Evolutionary conservation across 2,888 invertebrate species (phyloP).

Genomic region (Volucella inflata): DNA sequence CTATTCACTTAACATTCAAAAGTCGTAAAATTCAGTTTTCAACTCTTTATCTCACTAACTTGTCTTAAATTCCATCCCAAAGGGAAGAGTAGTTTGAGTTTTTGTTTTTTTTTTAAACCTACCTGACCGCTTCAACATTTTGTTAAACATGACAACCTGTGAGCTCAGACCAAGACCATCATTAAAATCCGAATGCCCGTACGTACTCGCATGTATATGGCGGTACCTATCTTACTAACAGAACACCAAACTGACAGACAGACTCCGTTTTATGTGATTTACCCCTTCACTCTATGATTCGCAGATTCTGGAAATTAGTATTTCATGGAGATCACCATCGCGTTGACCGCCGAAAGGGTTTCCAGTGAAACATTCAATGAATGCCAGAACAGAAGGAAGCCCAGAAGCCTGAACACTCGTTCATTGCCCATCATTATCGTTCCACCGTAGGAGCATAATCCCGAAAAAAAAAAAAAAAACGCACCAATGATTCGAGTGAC

Average conservation of each 20-base stretch:
- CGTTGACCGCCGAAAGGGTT: slow-evolving; percentile 23
- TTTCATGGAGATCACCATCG: slow-evolving; percentile 67
- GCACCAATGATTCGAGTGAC: not conserved
- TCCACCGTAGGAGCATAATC: slow-evolving; percentile 33
- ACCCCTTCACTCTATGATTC: slow-evolving; percentile 59
- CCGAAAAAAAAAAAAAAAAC: slow-evolving; percentile 30
- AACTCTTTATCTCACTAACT: slow-evolving; percentile 30
- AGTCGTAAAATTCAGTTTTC: slow-evolving; percentile 41
- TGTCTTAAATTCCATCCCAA: slow-evolving; percentile 37
- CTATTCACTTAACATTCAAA: slow-evolving; percentile 48
- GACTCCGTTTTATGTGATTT: slow-evolving; percentile 59
- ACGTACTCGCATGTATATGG: not conserved
- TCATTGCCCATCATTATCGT: slow-evolving; percentile 55
- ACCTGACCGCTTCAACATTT: not conserved
- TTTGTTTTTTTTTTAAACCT: not conserved
- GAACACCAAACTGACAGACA: slow-evolving; percentile 37
- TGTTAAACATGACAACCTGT: slow-evolving; percentile 11
- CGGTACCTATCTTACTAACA: not conserved
- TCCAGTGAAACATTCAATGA: slow-evolving; percentile 41
- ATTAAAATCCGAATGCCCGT: slow-evolving; percentile 40
- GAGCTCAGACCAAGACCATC: slow-evolving; percentile 7
- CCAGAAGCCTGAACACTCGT: not conserved
- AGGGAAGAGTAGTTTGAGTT: slow-evolving; percentile 15
- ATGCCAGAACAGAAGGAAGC: slow-evolving; percentile 32
- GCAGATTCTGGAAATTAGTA: slow-evolving; percentile 60